Base-by-base conservation (phyloP, 2,888 invertebrate genomes). In the Scaptomyza tumidula region DNA sequence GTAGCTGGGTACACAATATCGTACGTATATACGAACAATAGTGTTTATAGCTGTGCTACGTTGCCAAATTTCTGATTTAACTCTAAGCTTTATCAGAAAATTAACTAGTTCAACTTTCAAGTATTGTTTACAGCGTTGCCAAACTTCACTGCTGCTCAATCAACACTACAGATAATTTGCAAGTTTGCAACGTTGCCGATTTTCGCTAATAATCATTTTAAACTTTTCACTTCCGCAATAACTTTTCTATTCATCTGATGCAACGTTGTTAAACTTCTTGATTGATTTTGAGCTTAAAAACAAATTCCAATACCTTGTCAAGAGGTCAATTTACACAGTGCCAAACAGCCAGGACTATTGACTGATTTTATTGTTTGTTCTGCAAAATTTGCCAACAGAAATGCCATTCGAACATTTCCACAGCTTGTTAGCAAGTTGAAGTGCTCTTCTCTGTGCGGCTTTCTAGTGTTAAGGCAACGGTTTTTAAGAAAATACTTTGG, bases 11-110 rank as follows among this genome's bases (percentile, higher is more conserved):
- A 62, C 14, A 62, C 57, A 72, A 68, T 73, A 54, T 67, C 27
- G 14, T 50, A 44, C 41, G 49, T 48, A 31, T 63, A 44, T 16
- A 41, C 7, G 9, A 44, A n/a, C 39, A 39, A 39, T 16, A 16
- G 13, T 41, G 33, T 65, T 71, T 72, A 72, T 57, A 24, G 54
- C 43, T 56, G 74, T 56, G 74, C 69, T 0, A 43, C 33, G 74
- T 74, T 74, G 73, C 70, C 73, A 50, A 60, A 54, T 60, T 70
- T 70, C 63, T 41, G 13, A 35, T 31, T 56, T 44, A 43, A 49
- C 16, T 19, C 48, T 16, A 37, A n/a, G 39, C 14, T n/a, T 4
- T n/a, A n/a, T 2, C n/a, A n/a, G n/a, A 37, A 37, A n/a, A 6
- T n/a, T n/a, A n/a, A 7, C 37, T 6, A n/a, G n/a, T 37, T 19